phyloP scores from a whole-genome alignment of 2,797 vertebrate species.

The Carapus acus region DNA sequence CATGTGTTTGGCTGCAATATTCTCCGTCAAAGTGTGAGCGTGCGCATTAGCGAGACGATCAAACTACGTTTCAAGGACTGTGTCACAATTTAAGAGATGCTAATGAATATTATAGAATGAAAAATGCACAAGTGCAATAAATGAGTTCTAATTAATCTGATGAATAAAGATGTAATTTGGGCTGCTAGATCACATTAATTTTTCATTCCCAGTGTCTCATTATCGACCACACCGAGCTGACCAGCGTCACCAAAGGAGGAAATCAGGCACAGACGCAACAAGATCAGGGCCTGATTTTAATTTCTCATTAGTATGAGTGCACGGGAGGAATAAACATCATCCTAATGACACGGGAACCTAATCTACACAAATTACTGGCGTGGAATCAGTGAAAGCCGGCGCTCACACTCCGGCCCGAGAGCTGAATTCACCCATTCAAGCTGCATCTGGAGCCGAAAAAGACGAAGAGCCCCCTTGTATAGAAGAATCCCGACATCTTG shows the following conservation, averaged over 20 bases:
- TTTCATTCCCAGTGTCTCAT: too few species aligned
- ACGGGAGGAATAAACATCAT: neutral
- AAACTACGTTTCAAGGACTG: too few species aligned
- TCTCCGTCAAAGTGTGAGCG: neutral
- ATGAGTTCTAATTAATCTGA: neutral
- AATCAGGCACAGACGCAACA: neutral
- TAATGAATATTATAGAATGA: neutral
- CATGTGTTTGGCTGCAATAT: neutral
- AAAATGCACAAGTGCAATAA: neutral
- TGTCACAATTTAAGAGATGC: neutral
- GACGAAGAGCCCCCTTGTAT: constrained; percentile 29
- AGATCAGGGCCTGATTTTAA: neutral
- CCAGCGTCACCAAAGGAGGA: neutral
- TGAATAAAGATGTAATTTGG: neutral
- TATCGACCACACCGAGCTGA: too few species aligned
- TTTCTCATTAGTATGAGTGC: neutral
- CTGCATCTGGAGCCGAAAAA: constrained; percentile 31
- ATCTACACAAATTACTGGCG: neutral
- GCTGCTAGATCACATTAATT: too few species aligned
- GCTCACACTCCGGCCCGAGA: constrained; percentile 6
- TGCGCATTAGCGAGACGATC: neutral
- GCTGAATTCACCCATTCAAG: constrained; percentile 2
- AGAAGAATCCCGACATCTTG: constrained; percentile 64
- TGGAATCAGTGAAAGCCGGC: constrained; percentile 2
- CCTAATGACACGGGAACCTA: neutral